Percentiles rank a stretch among this genome's conserved stretches.
phyloP scores from a whole-genome alignment of 2,888 invertebrate genomes.

The Ornithoptera priamus region DNA sequence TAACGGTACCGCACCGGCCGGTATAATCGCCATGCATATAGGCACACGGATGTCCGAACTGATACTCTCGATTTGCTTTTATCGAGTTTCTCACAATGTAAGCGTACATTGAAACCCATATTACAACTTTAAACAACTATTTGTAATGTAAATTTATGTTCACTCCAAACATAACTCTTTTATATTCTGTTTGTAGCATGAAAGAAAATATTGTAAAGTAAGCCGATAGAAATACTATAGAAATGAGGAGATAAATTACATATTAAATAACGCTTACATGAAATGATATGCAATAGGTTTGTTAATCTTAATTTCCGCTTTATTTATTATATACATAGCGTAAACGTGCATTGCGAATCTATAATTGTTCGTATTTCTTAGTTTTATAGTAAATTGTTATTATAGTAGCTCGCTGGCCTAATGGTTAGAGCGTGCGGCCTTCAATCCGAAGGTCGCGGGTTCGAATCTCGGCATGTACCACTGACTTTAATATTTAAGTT shows the following conservation, averaged over 20 bases:
- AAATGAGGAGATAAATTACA: too few species aligned
- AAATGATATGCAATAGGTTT: not conserved
- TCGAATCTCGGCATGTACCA: too few species aligned
- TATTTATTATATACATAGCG: not conserved
- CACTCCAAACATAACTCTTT: not conserved
- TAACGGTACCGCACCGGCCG: conserved; percentile 61
- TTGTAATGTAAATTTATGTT: not conserved
- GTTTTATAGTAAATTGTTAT: not conserved
- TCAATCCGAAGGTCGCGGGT: too few species aligned
- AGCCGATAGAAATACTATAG: too few species aligned
- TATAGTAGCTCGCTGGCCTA: too few species aligned
- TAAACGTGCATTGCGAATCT: conserved; percentile 1
- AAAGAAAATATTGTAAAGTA: too few species aligned
- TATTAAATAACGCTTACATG: not conserved
- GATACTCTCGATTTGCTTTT: conserved; percentile 27
- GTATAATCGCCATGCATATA: conserved; percentile 41
- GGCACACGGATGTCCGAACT: conserved; percentile 36
- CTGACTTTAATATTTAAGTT: too few species aligned
- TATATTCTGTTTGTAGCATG: not conserved
- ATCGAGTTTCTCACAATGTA: not conserved
- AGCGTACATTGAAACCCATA: too few species aligned
- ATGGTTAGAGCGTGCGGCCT: too few species aligned
- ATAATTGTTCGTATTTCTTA: not conserved
- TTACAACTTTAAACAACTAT: too few species aligned
- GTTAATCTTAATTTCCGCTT: not conserved